phyloP scores from a whole-genome alignment of 2,113 vertebrate species.

The Sprattus sprattus region DNA sequence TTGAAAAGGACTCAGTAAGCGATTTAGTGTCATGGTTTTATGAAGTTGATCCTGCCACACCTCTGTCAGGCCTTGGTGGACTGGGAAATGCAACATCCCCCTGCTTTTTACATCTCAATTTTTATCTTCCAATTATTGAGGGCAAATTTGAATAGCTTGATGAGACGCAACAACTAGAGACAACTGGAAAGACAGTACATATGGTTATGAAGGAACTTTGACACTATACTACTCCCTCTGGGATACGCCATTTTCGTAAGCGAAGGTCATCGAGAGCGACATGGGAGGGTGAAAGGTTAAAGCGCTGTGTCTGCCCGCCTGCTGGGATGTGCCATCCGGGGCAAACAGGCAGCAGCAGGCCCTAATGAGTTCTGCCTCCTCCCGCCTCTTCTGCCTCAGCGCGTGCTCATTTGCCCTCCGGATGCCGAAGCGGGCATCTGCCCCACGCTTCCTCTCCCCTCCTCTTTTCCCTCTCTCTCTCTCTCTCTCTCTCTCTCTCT shows the following conservation, averaged over 20 bases:
- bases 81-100: not conserved
- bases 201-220: not conserved
- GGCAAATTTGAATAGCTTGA: not conserved
- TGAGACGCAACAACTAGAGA: not conserved
- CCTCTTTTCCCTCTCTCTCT: not conserved
- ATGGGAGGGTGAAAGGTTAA: not conserved
- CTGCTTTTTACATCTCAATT: not conserved
- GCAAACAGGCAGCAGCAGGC: not conserved
- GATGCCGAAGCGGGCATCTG: not conserved
- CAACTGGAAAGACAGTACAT: not conserved
- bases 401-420: not conserved
- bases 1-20: not conserved
- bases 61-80: not conserved
- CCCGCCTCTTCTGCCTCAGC: not conserved
- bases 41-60: too few species aligned
- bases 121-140: not conserved
- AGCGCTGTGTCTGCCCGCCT: not conserved
- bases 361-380: not conserved
- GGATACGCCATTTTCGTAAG: not conserved
- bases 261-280: not conserved
- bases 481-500: not conserved
- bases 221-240: not conserved
- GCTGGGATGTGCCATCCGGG: not conserved
- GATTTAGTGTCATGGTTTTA: too few species aligned
- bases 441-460: not conserved